These are phyloP conservation scores for Orius insidiosus DNA, from an alignment of 1,140 invertebrate genomes.

Conservation along the genomic window DNA sequence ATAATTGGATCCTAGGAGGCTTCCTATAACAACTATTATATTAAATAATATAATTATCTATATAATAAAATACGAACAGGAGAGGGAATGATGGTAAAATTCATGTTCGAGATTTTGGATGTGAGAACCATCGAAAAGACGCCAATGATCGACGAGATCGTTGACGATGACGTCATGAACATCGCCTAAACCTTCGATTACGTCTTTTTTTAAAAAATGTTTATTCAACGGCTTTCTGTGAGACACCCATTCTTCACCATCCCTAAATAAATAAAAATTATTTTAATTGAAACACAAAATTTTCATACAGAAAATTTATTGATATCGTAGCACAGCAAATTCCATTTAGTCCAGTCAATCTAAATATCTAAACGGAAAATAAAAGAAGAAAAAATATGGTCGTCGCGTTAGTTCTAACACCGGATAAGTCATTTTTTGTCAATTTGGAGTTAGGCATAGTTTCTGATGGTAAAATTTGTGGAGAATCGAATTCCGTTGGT, in stretches of 20 bases:
- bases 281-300: slow-evolving; percentile 27
- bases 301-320: too few species aligned
- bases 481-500: too few species aligned
- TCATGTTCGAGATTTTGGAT: slow-evolving; percentile 17
- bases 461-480: too few species aligned
- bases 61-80: slow-evolving; percentile 33
- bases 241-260: slow-evolving; percentile 59
- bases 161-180: slow-evolving; percentile 7
- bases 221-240: slow-evolving; percentile 52
- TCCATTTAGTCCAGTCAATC: too few species aligned
- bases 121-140: slow-evolving; percentile 6
- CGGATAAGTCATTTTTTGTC: too few species aligned
- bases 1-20: slow-evolving; percentile 42
- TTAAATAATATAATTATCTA: slow-evolving; percentile 54
- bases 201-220: slow-evolving; percentile 37
- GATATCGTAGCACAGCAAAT: too few species aligned
- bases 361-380: too few species aligned
- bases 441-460: too few species aligned
- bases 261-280: slow-evolving; percentile 42
- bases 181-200: slow-evolving; percentile 8
- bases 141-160: slow-evolving; percentile 15
- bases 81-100: slow-evolving; percentile 18
- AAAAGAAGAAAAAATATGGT: too few species aligned
- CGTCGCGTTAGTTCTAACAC: too few species aligned
- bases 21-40: slow-evolving; percentile 60